Conservation (phyloP, 2,797 vertebrate genomes). For the Anabacerthia variegaticeps region DNA sequence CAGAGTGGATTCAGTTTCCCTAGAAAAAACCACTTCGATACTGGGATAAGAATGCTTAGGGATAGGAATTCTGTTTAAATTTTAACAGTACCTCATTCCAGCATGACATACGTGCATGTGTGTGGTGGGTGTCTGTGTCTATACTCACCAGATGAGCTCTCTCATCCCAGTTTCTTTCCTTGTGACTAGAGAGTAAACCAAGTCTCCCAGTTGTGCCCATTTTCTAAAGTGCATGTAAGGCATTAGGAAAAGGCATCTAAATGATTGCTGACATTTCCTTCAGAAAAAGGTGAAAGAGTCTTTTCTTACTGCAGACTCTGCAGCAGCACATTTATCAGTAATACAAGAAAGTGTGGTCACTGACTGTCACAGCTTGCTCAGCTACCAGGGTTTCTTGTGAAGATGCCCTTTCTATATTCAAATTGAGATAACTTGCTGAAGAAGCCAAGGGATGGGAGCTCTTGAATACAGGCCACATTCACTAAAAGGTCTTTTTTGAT, state of each 20-base stretch:
- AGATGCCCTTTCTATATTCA: neutral
- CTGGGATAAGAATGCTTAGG: neutral
- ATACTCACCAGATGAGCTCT: neutral
- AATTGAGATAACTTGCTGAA: neutral
- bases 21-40: neutral
- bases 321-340: neutral
- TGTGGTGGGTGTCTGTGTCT: neutral
- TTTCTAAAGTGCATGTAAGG: neutral
- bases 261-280: neutral
- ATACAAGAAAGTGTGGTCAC: fast-evolving
- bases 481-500: neutral
- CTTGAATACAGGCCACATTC: neutral
- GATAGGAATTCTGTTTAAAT: neutral
- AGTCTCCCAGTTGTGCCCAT: neutral
- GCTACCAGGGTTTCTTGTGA: neutral
- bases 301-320: neutral
- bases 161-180: neutral
- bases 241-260: neutral
- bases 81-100: neutral
- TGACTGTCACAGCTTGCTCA: neutral
- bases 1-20: neutral
- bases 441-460: neutral
- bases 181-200: neutral
- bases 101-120: fast-evolving
- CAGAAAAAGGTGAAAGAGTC: neutral